Evolutionary conservation across 1,140 invertebrate species (phyloP).

Genomic region (Hermetia illucens): DNA sequence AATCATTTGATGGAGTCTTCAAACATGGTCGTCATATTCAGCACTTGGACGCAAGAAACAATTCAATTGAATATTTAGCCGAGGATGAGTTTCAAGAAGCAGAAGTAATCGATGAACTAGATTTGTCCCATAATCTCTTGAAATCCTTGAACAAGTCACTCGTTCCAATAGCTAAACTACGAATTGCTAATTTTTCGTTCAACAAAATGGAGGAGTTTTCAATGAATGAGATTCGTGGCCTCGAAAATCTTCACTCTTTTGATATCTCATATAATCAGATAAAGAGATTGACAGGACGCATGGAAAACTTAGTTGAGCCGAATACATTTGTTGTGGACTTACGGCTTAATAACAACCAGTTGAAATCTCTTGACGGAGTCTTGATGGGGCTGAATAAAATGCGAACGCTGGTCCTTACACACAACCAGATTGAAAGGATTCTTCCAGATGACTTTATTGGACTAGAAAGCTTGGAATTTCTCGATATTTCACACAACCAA

Average conservation of each 20-base stretch:
- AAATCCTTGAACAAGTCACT: constrained; percentile 56
- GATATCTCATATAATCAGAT: constrained; percentile 66
- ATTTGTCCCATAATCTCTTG: constrained; percentile 54
- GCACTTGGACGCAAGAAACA: constrained; percentile 50
- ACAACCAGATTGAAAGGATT: constrained; percentile 55
- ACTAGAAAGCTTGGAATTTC: constrained; percentile 47
- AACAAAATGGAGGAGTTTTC: constrained; percentile 64
- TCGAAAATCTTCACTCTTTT: constrained; percentile 46
- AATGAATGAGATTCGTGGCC: constrained; percentile 54
- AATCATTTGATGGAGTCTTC: constrained; percentile 49
- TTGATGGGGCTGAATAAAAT: constrained; percentile 56
- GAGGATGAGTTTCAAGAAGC: constrained; percentile 57
- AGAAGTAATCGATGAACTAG: constrained; percentile 45
- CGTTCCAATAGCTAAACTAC: constrained; percentile 47
- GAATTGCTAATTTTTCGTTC: constrained; percentile 54
- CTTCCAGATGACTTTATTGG: constrained; percentile 58
- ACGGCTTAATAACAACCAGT: constrained; percentile 52
- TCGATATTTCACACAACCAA: constrained; percentile 64
- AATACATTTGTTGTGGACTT: constrained; percentile 53
- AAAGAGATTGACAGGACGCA: constrained; percentile 43
- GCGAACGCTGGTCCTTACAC: constrained; percentile 52
- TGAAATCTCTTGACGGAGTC: constrained; percentile 53
- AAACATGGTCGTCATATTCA: constrained; percentile 48
- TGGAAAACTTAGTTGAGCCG: constrained; percentile 58
- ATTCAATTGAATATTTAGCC: constrained; percentile 54